Evolutionary conservation across 2,797 vertebrate species (phyloP).

Genomic region (Petrocephalus sullivani): DNA sequence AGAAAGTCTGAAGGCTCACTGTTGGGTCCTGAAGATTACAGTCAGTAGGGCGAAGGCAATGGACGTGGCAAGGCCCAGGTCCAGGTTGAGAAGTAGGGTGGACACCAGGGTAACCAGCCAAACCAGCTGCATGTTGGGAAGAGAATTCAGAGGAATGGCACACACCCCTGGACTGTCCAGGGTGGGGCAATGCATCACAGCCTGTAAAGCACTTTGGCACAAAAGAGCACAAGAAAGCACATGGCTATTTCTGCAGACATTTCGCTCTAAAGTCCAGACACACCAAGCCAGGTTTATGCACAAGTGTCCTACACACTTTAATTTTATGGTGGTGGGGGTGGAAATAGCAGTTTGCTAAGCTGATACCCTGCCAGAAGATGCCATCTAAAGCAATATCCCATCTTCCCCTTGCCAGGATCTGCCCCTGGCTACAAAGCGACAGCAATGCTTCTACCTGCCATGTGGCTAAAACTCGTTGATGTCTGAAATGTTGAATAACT

Average conservation of each 20-base stretch:
- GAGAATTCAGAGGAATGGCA: neutral
- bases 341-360: neutral
- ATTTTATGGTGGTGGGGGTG: neutral
- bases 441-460: neutral
- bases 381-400: neutral
- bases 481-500: neutral
- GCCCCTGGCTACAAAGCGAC: neutral
- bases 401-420: neutral
- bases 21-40: slow-evolving; percentile 79
- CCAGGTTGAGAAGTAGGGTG: slow-evolving; percentile 79
- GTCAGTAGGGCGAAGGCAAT: slow-evolving; percentile 79
- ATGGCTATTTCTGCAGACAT: neutral
- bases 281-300: neutral
- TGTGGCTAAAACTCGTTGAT: neutral
- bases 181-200: neutral
- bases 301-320: neutral
- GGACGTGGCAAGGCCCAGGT: slow-evolving; percentile 74
- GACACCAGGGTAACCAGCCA: slow-evolving; percentile 81
- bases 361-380: neutral
- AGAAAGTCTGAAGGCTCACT: slow-evolving; percentile 58
- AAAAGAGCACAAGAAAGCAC: neutral
- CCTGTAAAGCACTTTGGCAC: neutral
- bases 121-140: slow-evolving; percentile 61
- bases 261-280: neutral
- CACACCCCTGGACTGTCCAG: neutral